These are phyloP conservation scores for Lophius piscatorius DNA, from an alignment of 2,113 vertebrate genomes.

Conservation along the genomic window DNA sequence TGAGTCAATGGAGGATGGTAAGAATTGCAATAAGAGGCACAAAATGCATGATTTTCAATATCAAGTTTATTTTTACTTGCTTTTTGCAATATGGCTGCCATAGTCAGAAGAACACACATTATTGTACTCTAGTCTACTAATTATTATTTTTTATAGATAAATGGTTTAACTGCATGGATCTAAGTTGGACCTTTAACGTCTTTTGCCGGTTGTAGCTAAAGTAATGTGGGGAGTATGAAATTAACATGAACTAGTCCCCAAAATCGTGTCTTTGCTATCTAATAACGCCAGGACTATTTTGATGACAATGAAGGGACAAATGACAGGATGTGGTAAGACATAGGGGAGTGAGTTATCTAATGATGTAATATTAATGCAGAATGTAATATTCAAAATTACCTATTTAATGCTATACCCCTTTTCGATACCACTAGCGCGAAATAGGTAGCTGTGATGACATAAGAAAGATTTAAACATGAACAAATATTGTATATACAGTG, in stretches of 20 bases:
- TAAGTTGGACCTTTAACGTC: slow-evolving; percentile 10
- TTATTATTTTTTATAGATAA: slow-evolving; percentile 15
- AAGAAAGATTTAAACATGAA: too few species aligned
- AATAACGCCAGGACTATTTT: slow-evolving; percentile 4
- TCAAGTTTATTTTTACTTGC: slow-evolving; percentile 56
- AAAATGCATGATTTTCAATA: slow-evolving; percentile 32
- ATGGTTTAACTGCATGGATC: not conserved
- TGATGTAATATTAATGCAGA: too few species aligned
- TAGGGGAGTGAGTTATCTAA: too few species aligned
- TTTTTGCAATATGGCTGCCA: slow-evolving; percentile 49
- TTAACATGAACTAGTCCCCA: not conserved
- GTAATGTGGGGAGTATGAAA: slow-evolving; percentile 19
- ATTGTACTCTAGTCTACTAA: slow-evolving; percentile 48
- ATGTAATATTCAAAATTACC: too few species aligned
- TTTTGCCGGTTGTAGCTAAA: slow-evolving; percentile 5
- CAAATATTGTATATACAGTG: too few species aligned
- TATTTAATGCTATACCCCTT: too few species aligned
- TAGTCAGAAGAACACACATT: slow-evolving; percentile 46
- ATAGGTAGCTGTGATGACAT: too few species aligned
- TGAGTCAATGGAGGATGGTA: slow-evolving; percentile 28
- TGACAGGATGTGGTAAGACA: not conserved
- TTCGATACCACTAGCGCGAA: too few species aligned
- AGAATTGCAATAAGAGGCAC: slow-evolving; percentile 28
- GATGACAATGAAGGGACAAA: not conserved
- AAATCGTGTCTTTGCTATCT: slow-evolving; percentile 3